phyloP scores from a whole-genome alignment of 2,888 invertebrate genomes.

The Synergus japonicus region DNA sequence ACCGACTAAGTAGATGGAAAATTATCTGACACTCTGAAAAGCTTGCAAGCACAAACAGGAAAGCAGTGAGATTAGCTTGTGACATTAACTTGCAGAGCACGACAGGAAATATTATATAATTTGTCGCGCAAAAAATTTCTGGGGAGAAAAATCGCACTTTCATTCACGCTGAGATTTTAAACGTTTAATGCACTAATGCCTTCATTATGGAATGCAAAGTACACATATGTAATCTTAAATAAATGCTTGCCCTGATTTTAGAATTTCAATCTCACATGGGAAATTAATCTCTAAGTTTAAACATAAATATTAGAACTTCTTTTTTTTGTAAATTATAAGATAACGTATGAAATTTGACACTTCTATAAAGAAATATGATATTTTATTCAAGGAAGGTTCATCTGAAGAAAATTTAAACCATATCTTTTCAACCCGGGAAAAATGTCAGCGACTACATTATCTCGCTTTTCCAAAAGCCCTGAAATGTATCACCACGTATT shows the following conservation, averaged over 20 bases:
- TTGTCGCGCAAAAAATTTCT: background rate
- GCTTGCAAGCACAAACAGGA: background rate
- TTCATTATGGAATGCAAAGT: too few relatives aligned
- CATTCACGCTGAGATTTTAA: background rate
- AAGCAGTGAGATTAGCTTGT: background rate
- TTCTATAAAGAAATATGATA: background rate
- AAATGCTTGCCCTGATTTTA: too few relatives aligned
- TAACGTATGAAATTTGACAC: background rate
- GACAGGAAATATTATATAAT: background rate
- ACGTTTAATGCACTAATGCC: background rate
- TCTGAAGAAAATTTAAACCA: background rate
- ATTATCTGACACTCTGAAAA: background rate
- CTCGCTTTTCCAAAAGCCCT: background rate
- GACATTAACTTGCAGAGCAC: background rate
- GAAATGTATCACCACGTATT: background rate
- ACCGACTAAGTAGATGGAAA: background rate
- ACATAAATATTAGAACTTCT: too few relatives aligned
- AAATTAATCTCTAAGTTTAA: too few relatives aligned
- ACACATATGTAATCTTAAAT: too few relatives aligned
- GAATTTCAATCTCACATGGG: too few relatives aligned
- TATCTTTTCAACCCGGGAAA: background rate
- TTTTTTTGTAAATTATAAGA: too few relatives aligned
- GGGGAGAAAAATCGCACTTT: background rate
- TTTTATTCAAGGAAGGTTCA: background rate
- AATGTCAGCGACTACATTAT: background rate